Evolutionary conservation across 2,888 invertebrate genomes (phyloP), one percentile per base, ranked within the genome.

Genomic region (Coelopa pilipes): DNA sequence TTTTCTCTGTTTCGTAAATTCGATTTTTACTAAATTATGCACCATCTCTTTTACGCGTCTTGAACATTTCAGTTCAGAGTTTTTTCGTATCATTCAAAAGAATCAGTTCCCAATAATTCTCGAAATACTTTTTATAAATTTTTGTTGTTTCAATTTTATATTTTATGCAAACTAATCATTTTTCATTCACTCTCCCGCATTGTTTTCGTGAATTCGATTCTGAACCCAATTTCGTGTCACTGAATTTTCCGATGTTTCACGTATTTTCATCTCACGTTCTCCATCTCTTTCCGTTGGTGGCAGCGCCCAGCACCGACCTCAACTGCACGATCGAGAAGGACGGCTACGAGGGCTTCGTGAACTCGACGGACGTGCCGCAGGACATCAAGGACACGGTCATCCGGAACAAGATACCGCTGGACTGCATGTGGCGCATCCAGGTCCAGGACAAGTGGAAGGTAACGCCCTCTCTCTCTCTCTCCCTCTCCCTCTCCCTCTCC

Each of bases 361-460:
- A 89, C 76, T 89, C 89, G 74, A 84, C 89, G 74, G 90, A 93
- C 81, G 90, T 93, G 75, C 87, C 89, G 59, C 78, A 86, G 70
- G 90, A 90, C 13, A 89, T 89, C 19, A 86, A 89, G 74, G 88
- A 89, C 72, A 89, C 89, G 77, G 89, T 90, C 12, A 88, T 86
- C 73, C 86, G 88, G 68, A 88, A 91, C 80, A 89, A 89, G 73
- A 87, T 91, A 73, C 89, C 93, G 0, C 86, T 94, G 65, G 94
- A 94, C 83, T 94, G 94, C 85, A 91, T 93, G 84, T 94, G 94
- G 94, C 89, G 90, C 74, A 92, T 94, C 71, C 89, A 89, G 17
- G 93, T 93, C 1, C 86, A 89, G 71, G 87, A 89, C 11, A 89
- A 89, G 15, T 92, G 91, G 90, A 92, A 90, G 90, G 93, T 93